These are phyloP conservation scores for Synanthedon myopaeformis DNA, from an alignment of 2,888 invertebrate species.

Conservation along the genomic window DNA sequence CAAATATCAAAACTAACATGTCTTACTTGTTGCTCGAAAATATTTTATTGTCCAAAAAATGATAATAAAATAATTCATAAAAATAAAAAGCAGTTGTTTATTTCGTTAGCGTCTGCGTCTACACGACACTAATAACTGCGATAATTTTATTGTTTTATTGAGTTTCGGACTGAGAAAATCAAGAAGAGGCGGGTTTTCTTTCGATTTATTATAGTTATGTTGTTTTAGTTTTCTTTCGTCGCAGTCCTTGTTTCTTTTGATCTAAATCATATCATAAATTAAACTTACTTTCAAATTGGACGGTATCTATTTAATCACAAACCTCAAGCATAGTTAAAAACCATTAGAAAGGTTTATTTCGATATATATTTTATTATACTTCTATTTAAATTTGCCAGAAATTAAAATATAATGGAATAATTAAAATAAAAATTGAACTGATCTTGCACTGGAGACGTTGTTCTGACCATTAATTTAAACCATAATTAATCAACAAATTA, in stretches of 20 bases:
- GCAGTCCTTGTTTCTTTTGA: slow-evolving; percentile 1
- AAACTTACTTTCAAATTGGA: too few relatives aligned
- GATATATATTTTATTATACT: too few relatives aligned
- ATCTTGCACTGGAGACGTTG: too few relatives aligned
- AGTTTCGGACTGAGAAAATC: slow-evolving; percentile 39
- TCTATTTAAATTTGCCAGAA: too few relatives aligned
- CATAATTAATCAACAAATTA: too few relatives aligned
- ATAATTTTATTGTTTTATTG: slow-evolving; percentile 66
- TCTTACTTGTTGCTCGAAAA: slow-evolving; percentile 30
- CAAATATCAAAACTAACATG: slow-evolving; percentile 29
- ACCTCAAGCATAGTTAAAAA: too few relatives aligned
- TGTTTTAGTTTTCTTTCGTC: neutral
- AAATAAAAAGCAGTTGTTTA: slow-evolving; percentile 46
- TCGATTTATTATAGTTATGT: slow-evolving; percentile 40
- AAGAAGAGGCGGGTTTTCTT: slow-evolving; percentile 37
- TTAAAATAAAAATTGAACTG: too few relatives aligned
- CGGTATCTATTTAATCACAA: too few relatives aligned
- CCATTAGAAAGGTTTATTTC: too few relatives aligned
- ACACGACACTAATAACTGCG: slow-evolving; percentile 36
- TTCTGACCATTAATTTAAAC: too few relatives aligned
- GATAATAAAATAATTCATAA: slow-evolving; percentile 48
- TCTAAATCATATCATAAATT: neutral
- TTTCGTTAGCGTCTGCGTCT: slow-evolving; percentile 33
- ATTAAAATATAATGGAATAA: too few relatives aligned
- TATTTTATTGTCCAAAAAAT: slow-evolving; percentile 51